Evolutionary conservation across 1,140 invertebrate genomes (phyloP), one percentile per base, ranked within the genome.

Genomic region (Palaemon carinicauda): DNA sequence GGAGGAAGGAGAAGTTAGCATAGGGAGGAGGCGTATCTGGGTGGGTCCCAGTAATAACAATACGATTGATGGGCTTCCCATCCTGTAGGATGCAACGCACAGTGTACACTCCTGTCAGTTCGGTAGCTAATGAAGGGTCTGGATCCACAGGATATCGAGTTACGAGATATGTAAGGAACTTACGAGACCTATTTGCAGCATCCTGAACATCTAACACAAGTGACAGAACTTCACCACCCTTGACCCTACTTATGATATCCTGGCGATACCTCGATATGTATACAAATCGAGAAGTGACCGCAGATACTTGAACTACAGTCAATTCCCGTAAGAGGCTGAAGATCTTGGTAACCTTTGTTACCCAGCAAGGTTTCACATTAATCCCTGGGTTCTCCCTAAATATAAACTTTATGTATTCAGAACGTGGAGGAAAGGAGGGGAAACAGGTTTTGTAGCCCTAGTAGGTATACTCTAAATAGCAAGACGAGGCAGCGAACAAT

Each of bases 1-100:
- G 65, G 10, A 74, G 81, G 81, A 74, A 74, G 41, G 41, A 53
- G 81, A 82, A 82, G 21, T 19, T 53, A 29, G 53, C 81, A n/a
- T 12, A 29, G 10, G 51, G 29, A 10, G 65, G 41, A 53, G 50
- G 1, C 7, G 65, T 2, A 10, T 65, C 14, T 29, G 80, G 80
- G 24, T 69, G 33, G 21, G 7, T 81, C 29, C 80, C 33, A 15
- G 10, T 81, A 24, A 65, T 29, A 31, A 69, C 80, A 1, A 71
- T n/a, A 33, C 80, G 24, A 50, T 65, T 41, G 54, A 81, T 69
- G 15, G 80, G 60, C 51, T 3, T 71, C 12, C 56, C 78, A 29
- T 69, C 69, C 17, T 65, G 54, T 24, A 27, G 80, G 12, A 71
- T 52, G 7, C 33, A 65, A 4, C 80, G 33, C 14, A 27, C 50